These are phyloP conservation scores for Aphelocoma californica DNA, from an alignment of 2,797 vertebrate species.

Conservation along the genomic window DNA sequence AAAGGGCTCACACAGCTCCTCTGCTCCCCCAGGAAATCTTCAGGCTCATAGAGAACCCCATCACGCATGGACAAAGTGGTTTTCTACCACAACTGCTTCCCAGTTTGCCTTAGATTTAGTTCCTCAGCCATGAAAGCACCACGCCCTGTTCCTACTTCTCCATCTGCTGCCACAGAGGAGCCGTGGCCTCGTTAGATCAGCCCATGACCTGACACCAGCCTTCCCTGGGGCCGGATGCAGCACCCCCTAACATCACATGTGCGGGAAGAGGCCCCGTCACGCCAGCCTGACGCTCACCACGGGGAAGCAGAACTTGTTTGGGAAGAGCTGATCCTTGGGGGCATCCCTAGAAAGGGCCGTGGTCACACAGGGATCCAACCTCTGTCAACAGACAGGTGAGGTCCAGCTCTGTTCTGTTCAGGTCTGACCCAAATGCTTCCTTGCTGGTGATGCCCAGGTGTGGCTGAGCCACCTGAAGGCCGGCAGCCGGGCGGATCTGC, in stretches of 20 bases:
- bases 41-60: not conserved
- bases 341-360: not conserved
- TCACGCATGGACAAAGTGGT: fast-evolving
- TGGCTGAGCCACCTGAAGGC: fast-evolving
- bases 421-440: not conserved
- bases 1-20: not conserved
- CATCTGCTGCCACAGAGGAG: not conserved
- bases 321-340: not conserved
- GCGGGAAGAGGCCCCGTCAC: fast-evolving
- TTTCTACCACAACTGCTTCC: not conserved
- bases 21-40: not conserved
- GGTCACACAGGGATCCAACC: not conserved
- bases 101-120: not conserved
- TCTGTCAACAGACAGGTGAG: not conserved
- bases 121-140: not conserved
- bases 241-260: fast-evolving
- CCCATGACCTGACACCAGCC: fast-evolving
- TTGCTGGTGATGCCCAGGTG: fast-evolving
- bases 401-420: not conserved
- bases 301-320: not conserved
- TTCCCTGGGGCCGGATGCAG: not conserved
- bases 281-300: fast-evolving
- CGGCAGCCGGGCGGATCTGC: fast-evolving
- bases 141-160: not conserved
- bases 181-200: not conserved